These are phyloP conservation scores for Drosophila saltans DNA, from an alignment of 1,140 invertebrate genomes.

Conservation along the genomic window DNA sequence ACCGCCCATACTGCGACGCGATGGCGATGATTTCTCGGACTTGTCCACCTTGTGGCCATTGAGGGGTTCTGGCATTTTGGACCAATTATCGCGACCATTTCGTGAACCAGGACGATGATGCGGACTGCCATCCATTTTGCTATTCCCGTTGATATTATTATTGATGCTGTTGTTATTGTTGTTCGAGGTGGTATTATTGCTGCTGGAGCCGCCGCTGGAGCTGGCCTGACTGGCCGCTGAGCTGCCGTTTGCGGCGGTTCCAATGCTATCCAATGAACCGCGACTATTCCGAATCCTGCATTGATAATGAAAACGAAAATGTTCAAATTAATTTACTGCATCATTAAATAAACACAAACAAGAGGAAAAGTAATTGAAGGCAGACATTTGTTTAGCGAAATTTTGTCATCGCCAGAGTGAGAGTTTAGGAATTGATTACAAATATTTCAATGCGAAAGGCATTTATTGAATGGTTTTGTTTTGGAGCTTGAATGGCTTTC, in stretches of 20 bases:
- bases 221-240: conserved; percentile 77
- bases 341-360: background rate
- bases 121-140: conserved; percentile 71
- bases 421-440: no score
- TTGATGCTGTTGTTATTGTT: conserved; percentile 62
- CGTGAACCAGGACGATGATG: conserved; percentile 75
- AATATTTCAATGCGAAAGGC: no score
- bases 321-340: background rate
- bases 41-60: conserved; percentile 78
- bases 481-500: no score
- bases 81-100: conserved; percentile 82
- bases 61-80: conserved; percentile 79
- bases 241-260: conserved; percentile 73
- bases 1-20: conserved; percentile 71
- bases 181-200: conserved; percentile 43
- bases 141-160: conserved; percentile 49
- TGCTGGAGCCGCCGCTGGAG: conserved; percentile 72
- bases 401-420: no score
- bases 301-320: conserved; percentile 7
- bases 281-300: conserved; percentile 81
- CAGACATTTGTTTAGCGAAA: no score
- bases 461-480: no score
- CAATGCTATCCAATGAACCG: conserved; percentile 81
- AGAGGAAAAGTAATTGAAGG: no score
- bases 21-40: conserved; percentile 77